These are phyloP conservation scores for Paedocypris sp. DNA, from an alignment of 2,113 vertebrate species.

Conservation along the genomic window DNA sequence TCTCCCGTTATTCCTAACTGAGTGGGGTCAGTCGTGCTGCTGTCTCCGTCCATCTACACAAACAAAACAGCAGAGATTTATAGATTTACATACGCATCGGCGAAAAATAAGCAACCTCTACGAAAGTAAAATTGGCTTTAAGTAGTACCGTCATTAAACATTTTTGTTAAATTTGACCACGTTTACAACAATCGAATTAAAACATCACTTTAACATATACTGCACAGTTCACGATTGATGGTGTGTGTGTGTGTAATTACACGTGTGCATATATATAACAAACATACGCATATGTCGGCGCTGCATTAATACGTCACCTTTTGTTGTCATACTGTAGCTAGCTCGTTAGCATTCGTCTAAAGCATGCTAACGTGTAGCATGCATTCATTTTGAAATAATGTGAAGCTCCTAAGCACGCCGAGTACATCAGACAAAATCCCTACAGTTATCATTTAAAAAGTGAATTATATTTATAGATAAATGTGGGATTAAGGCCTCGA, in stretches of 20 bases:
- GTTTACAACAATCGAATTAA: too few relatives aligned
- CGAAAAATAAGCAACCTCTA: too few relatives aligned
- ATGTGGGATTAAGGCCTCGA: background rate
- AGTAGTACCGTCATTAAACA: too few relatives aligned
- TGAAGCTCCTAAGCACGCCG: background rate
- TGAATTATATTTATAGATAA: background rate
- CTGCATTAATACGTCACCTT: background rate
- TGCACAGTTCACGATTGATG: too few relatives aligned
- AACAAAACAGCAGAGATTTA: background rate
- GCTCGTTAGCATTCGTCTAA: background rate
- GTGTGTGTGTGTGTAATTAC: too few relatives aligned
- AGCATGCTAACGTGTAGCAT: background rate
- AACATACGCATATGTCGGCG: too few relatives aligned
- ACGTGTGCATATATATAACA: too few relatives aligned
- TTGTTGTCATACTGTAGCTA: constrained; percentile 7
- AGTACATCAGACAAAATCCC: background rate
- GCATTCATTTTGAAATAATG: background rate
- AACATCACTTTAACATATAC: too few relatives aligned
- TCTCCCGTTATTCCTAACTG: constrained; percentile 91
- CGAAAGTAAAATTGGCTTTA: too few relatives aligned
- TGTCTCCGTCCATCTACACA: constrained; percentile 89
- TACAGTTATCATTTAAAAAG: background rate
- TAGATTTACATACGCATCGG: too few relatives aligned
- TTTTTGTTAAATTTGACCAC: too few relatives aligned
- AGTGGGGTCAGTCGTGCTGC: constrained; percentile 87